Percentiles rank a stretch among this genome's conserved stretches.
Conservation (phyloP, 2,113 vertebrate species). For the Clupea harengus region DNA sequence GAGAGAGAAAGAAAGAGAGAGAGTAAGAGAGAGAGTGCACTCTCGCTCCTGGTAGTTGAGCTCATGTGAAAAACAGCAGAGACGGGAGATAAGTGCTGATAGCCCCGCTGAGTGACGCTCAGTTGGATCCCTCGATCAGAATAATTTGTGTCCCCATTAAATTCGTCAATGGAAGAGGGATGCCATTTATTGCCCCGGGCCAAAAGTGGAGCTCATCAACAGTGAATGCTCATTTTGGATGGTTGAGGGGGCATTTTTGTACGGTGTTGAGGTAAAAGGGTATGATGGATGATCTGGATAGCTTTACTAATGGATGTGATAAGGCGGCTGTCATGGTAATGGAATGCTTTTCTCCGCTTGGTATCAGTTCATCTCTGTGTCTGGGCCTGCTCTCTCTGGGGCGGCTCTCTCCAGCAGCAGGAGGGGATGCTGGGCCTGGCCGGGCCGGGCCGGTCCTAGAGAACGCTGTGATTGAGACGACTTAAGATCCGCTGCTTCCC, state of each 20-base stretch:
- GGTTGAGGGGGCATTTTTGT: neutral
- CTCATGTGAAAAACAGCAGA: slow-evolving; percentile 10
- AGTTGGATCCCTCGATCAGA: neutral
- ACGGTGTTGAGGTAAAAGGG: neutral
- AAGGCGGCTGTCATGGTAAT: slow-evolving; percentile 9
- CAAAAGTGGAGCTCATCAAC: slow-evolving; percentile 9
- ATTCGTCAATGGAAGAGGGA: neutral
- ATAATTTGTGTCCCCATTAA: slow-evolving; percentile 18
- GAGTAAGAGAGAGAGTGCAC: neutral
- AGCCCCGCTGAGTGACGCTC: neutral
- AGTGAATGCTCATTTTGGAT: neutral
- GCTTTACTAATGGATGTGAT: slow-evolving; percentile 15
- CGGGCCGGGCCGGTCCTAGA: neutral
- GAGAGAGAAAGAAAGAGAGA: neutral
- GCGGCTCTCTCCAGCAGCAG: neutral
- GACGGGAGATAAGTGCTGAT: slow-evolving; percentile 5
- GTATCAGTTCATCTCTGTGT: neutral
- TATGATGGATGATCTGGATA: slow-evolving; percentile 10
- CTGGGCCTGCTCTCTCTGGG: neutral
- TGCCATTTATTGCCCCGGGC: neutral
- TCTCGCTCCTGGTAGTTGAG: neutral
- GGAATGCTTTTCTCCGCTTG: neutral
- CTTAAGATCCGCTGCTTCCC: neutral
- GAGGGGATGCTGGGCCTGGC: neutral
- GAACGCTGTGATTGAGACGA: neutral